phyloP scores from a whole-genome alignment of 2,113 vertebrate species.

The Felis chaus region DNA sequence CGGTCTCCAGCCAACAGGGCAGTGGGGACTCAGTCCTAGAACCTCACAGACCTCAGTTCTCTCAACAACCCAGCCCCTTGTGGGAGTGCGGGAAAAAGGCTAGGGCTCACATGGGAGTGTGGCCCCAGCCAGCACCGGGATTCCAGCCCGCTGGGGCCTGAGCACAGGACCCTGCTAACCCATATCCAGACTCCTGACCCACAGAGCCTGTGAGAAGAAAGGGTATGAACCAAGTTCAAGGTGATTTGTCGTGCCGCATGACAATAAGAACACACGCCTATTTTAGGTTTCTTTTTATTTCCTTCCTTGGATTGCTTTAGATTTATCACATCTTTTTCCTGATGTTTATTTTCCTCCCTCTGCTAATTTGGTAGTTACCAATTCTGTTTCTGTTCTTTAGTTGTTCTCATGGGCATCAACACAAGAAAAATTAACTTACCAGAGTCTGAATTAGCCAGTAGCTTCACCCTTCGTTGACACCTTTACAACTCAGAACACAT shows the following conservation, averaged over 20 bases:
- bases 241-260: not conserved
- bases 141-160: not conserved
- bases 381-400: not conserved
- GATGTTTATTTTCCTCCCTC: not conserved
- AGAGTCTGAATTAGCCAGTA: no score
- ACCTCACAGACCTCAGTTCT: not conserved
- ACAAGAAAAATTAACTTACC: not conserved
- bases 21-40: not conserved
- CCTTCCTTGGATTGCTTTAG: not conserved
- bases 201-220: not conserved
- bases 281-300: not conserved
- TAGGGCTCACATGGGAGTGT: accelerated
- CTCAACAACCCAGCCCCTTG: no score
- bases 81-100: not conserved
- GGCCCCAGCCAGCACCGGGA: accelerated
- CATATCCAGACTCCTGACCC: not conserved
- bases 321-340: not conserved
- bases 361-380: not conserved
- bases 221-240: not conserved
- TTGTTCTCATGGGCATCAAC: not conserved
- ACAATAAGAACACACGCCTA: not conserved
- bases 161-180: accelerated
- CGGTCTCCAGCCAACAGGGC: accelerated
- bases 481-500: not conserved
- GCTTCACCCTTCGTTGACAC: no score